Evolutionary conservation across 2,113 vertebrate genomes (phyloP), one percentile per base, ranked within the genome.

Genomic region (Merops nubicus): DNA sequence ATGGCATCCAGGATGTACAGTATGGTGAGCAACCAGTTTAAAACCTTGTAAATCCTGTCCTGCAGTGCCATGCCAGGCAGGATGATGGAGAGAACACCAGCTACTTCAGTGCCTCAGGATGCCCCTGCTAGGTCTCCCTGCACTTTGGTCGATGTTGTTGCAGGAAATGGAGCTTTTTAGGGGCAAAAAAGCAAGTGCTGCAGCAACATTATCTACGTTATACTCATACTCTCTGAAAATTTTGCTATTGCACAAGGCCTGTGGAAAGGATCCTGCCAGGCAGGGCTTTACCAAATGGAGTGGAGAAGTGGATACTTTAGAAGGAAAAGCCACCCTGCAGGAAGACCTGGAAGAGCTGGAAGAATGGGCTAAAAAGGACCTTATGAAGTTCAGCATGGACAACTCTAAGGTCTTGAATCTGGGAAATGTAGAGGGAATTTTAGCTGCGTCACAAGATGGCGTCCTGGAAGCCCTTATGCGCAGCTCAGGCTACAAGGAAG

Each of bases 51-150:
- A 19, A 47, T 36, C 54, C 34, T 25, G 21, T 9, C 43, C 23
- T 0, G 1, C 38, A 53, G 33, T 19, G 53, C 40, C 1, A 2
- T 17, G 29, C 20, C 1, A 1, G 23, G 23, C 19, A 68, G 34
- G 15, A 1, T 1, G 34, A 31, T 8, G 19, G 19, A 57, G 36
- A 31, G 16, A 62, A 18, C 1, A 0, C 13, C 1, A 0, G 42
- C 34, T 48, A 34, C 78, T 40, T 53, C 1, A 0, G 45, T 8
- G 14, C n/a, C 38, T 82, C 62, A 54, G 34, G 3, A 8, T 21
- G 50, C 16, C 11, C 36, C 33, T 2, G 0, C 51, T 51, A 28
- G 12, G 29, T 42, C 14, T 45, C 53, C 28, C 45, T 33, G 5
- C 12, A 4, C 54, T 86, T 74, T 73, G 29, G 5, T 47, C 33